Evolutionary conservation across 2,888 invertebrate species (phyloP), one percentile per base, ranked within the genome.

Genomic region (Andrena hattorfiana): DNA sequence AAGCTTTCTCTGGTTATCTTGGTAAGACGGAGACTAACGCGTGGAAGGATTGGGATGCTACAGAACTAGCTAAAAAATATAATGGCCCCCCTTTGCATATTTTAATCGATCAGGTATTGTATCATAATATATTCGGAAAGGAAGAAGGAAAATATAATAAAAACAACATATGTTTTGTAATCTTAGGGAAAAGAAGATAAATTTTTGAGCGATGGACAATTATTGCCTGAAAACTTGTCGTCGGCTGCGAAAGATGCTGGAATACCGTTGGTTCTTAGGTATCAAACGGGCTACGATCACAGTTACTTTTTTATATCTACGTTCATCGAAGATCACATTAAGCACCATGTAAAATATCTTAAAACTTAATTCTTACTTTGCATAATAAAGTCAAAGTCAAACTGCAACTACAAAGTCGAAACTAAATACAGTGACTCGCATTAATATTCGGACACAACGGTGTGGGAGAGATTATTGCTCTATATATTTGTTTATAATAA

Each of bases 241-340:
- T 94, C 95, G 77, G 97, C 97, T 2, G 97, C 97, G 90, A 96
- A 96, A 63, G 93, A 94, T 82, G 95, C 96, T 79, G 96, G 96
- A 72, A 95, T 98, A 23, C 96, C 96, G 16, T 95, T 97, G 0
- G 96, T 97, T 71, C 94, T 97, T 20, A 96, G 97, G 87, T 95
- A 96, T 91, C 95, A 97, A 10, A 97, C 97, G 85, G 98, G 97
- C 20, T 99, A 99, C 92, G 99, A 99, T 94, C 99, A 99, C 94
- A 97, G 98, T 64, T 99, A 99, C 92, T 99, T 96, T 92, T 99
- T 98, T 92, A 97, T 99, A 85, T 95, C 98, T 0, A 96, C 98
- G 0, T 99, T 98, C 94, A 97, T 99, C 71, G 97, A 96, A 59
- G 99, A 99, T 92, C 99, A 99, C 93, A 96, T 99, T 81, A 96